Conservation (phyloP, 2,113 vertebrate species). For the Periophthalmus modestus region DNA sequence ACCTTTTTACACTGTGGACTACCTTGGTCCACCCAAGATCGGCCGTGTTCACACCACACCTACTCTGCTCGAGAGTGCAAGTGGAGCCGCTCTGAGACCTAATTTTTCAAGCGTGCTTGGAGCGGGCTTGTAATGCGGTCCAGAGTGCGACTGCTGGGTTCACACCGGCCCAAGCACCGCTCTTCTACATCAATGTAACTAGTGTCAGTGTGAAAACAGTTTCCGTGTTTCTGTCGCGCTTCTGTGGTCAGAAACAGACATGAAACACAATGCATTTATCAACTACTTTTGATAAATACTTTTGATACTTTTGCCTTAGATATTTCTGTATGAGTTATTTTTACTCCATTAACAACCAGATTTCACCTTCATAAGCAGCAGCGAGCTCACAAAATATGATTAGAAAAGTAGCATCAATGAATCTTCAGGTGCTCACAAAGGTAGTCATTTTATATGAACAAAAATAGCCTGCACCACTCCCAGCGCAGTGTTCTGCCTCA, state of each 20-base stretch:
- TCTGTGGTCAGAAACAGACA: neutral
- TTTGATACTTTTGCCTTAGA: neutral
- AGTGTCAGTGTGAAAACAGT: neutral
- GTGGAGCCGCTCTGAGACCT: no score
- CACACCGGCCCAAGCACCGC: no score
- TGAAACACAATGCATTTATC: neutral
- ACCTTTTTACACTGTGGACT: no score
- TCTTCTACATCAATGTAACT: no score
- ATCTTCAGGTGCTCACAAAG: constrained; percentile 19
- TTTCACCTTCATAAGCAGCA: neutral
- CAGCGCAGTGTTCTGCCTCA: constrained; percentile 12
- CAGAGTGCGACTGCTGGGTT: no score
- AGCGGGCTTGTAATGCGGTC: no score
- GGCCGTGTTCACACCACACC: no score
- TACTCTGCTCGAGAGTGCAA: no score
- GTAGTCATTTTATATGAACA: constrained; percentile 30
- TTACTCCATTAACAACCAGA: constrained; percentile 19
- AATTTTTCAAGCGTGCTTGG: no score
- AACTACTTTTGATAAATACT: neutral
- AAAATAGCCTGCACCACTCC: constrained; percentile 18
- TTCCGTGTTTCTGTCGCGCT: neutral
- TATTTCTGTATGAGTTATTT: neutral
- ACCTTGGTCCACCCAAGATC: no score
- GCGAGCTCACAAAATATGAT: constrained; percentile 11
- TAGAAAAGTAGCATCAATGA: constrained; percentile 22